Evolutionary conservation across 2,888 invertebrate species (phyloP), one percentile per base, ranked within the genome.

Genomic region (Hydraecia micacea): DNA sequence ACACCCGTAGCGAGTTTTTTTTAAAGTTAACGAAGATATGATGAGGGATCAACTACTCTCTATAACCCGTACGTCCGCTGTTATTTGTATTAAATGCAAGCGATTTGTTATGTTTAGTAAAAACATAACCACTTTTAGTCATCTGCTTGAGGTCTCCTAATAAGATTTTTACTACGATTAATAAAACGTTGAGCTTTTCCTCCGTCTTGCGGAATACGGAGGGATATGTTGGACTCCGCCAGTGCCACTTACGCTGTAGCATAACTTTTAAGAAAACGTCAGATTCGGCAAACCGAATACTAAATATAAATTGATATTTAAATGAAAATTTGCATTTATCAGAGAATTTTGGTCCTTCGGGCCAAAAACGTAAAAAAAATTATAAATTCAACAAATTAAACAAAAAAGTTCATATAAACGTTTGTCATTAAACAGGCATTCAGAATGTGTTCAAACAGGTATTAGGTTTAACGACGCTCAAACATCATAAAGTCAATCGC

Each of bases 401-500:
- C 63, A 58, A 39, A 71, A 55, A 52, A 63, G 60, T n/a, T 13
- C n/a, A 73, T 81, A 63, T 81, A 75, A 81, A 73, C 69, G 25
- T n/a, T n/a, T 73, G 62, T 71, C 66, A 77, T 67, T 75, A 71
- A 75, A 81, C 36, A 4, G 52, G 15, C 25, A 71, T 73, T 77
- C 28, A 70, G 39, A 15, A 73, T 68, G 42, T 80, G 75, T 77
- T 81, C 70, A 80, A 63, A 58, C n/a, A n/a, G n/a, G 58, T 49
- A 55, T 3, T n/a, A 62, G 52, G 67, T 78, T 84, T 85, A 75
- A 81, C 70, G 70, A 70, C 70, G 63, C 63, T 65, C 52, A 46
- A 81, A 73, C 36, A 66, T 58, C 63, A 70, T 73, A 71, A 77
- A 84, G 63, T 71, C 63, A 73, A 75, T 80, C n/a, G 77, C 75